Evolutionary conservation across 2,797 vertebrate species (phyloP).

Genomic region (Aulostomus chinensis): DNA sequence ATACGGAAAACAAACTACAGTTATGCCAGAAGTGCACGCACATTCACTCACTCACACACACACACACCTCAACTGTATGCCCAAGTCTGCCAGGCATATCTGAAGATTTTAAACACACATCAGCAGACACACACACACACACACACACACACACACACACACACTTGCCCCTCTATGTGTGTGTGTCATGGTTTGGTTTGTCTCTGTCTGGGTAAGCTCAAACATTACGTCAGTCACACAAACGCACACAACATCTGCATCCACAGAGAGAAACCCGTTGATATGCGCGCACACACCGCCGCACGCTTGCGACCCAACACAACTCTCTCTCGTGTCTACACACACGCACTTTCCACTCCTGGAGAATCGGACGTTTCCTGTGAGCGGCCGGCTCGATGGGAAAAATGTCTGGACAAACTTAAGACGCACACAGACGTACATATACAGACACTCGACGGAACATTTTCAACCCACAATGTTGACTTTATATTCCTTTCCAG

Average conservation of each 20-base stretch:
- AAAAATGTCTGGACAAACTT: constrained; percentile 75
- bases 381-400: constrained; percentile 40
- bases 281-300: constrained; percentile 21
- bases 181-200: constrained; percentile 51
- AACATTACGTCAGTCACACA: constrained; percentile 70
- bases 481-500: constrained; percentile 74
- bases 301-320: constrained; percentile 18
- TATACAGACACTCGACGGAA: constrained; percentile 56
- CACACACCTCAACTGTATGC: constrained; percentile 19
- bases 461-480: constrained; percentile 76
- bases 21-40: constrained; percentile 51
- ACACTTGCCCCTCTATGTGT: neutral
- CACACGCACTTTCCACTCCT: constrained; percentile 63
- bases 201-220: constrained; percentile 67
- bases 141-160: constrained; percentile 9
- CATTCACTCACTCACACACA: no score
- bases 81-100: constrained; percentile 46
- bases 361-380: constrained; percentile 68
- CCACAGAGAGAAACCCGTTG: constrained; percentile 24
- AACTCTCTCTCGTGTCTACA: constrained; percentile 26
- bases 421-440: constrained; percentile 29
- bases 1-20: constrained; percentile 68
- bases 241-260: constrained; percentile 11
- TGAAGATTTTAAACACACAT: constrained; percentile 43
- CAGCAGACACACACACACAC: constrained; percentile 7